Evolutionary conservation across 2,113 vertebrate species (phyloP).

Genomic region (Platichthys stellatus): DNA sequence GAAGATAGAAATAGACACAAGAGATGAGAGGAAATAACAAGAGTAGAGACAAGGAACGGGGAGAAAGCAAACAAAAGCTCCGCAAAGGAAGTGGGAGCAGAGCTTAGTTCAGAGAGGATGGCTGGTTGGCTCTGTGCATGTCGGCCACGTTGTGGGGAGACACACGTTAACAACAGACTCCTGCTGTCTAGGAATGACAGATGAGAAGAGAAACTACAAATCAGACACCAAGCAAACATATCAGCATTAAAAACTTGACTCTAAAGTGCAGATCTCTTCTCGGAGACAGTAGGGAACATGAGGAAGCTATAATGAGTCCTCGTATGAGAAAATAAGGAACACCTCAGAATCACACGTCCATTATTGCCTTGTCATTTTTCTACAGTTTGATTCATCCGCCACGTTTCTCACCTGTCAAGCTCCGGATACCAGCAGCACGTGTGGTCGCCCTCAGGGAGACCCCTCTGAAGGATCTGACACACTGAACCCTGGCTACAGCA

Average conservation of each 20-base stretch:
- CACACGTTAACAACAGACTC: slow-evolving; percentile 52
- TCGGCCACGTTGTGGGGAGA: slow-evolving; percentile 46
- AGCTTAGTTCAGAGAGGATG: slow-evolving; percentile 52
- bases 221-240: slow-evolving; percentile 5
- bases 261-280: slow-evolving; percentile 4
- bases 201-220: slow-evolving; percentile 32
- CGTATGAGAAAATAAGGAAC: not conserved
- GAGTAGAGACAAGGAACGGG: slow-evolving; percentile 47
- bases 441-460: slow-evolving; percentile 2
- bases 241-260: slow-evolving; percentile 23
- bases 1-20: slow-evolving; percentile 73
- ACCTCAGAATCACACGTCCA: not conserved
- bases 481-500: slow-evolving; percentile 28
- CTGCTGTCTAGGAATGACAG: slow-evolving; percentile 56
- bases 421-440: too few species aligned
- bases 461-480: slow-evolving; percentile 33
- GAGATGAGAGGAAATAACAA: slow-evolving; percentile 59
- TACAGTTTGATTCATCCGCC: slow-evolving; percentile 4
- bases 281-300: not conserved
- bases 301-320: not conserved
- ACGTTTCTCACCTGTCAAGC: slow-evolving; percentile 18
- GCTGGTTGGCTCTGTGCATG: slow-evolving; percentile 25
- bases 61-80: slow-evolving; percentile 64
- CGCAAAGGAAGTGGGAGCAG: slow-evolving; percentile 52
- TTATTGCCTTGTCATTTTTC: not conserved